A percentile compares a stretch with the other conserved stretches of the same genome.
Evolutionary conservation across 2,888 invertebrate genomes (phyloP).

Genomic region (Idaea aversata): DNA sequence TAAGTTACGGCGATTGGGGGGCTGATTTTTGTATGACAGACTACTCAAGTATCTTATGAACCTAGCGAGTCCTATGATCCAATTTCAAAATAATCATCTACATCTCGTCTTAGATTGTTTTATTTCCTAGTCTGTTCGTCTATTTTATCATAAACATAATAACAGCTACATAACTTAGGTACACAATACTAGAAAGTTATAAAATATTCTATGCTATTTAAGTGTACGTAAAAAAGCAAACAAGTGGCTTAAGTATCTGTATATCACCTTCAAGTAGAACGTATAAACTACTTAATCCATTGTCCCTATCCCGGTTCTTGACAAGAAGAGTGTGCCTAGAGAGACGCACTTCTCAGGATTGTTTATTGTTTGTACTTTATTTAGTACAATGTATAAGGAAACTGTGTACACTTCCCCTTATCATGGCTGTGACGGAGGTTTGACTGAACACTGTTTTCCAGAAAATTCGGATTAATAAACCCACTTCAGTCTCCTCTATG

Average conservation of each 20-base stretch:
- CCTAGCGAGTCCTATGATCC: no score
- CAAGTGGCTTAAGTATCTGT: background rate
- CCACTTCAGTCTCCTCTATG: constrained; percentile 21
- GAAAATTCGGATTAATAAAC: constrained; percentile 28
- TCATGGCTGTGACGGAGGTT: constrained; percentile 27
- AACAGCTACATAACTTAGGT: background rate
- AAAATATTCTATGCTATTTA: no score
- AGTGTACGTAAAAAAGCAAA: background rate
- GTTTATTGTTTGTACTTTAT: constrained; percentile 1
- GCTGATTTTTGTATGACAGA: no score
- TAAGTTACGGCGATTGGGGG: no score
- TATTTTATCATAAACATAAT: no score
- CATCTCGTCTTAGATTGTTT: no score
- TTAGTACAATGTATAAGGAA: background rate
- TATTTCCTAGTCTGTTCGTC: no score
- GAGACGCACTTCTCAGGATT: background rate
- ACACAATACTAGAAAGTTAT: background rate
- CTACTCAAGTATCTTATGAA: no score
- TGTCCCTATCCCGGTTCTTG: background rate
- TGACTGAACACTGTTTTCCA: constrained; percentile 25
- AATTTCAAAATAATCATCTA: no score
- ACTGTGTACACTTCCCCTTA: background rate
- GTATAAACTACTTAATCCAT: background rate
- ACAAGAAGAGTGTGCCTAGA: background rate
- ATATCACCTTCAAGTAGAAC: background rate